Evolutionary conservation across 2,797 vertebrate genomes (phyloP), one percentile per base, ranked within the genome.

Genomic region (Onychomys torridus): DNA sequence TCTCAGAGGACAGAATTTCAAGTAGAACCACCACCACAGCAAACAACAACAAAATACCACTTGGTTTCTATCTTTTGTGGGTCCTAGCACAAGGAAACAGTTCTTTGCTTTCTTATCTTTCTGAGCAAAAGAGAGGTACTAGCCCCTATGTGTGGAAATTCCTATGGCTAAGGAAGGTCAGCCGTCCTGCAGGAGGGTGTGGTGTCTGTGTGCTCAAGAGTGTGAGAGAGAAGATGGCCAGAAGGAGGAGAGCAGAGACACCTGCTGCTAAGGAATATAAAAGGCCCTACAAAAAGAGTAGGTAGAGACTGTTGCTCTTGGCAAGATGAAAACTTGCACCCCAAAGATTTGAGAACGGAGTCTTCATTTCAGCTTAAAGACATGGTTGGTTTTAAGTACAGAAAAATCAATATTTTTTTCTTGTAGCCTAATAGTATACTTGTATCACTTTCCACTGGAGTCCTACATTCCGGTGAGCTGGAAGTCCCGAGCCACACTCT

Each of bases 1-100:
- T 93, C 79, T 75, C 89, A 96, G 46, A 90, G 23, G 76, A 55
- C 12, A 79, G 83, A 95, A 67, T 93, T 93, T 93, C 69, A 88
- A 82, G 23, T 69, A 52, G 79, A 79, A 19, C 59, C 57, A 43
- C 14, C 43, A 85, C 55, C 4, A 57, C 55, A 57, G 19, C 55
- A 57, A 57, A 65, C 32, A 25, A 13, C 43, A 52, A 25, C 63
- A 67, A 52, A 19, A 16, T 40, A 77, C 21, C 29, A 16, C 17
- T 85, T 43, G 11, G 69, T 73, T 92, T 61, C 67, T 95, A 46
- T 65, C 43, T 69, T 91, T 81, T 73, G 11, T 93, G 91, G 34
- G 17, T 83, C 63, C 79, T 63, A 19, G 17, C 75, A 9, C 71
- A 87, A 88, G 43, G 43, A 82, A 91, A 87, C 63, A 61, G 40